A percentile compares a stretch with the other conserved stretches of the same genome.
Conservation (phyloP, 2,888 invertebrate species). For the Serripes groenlandicus region DNA sequence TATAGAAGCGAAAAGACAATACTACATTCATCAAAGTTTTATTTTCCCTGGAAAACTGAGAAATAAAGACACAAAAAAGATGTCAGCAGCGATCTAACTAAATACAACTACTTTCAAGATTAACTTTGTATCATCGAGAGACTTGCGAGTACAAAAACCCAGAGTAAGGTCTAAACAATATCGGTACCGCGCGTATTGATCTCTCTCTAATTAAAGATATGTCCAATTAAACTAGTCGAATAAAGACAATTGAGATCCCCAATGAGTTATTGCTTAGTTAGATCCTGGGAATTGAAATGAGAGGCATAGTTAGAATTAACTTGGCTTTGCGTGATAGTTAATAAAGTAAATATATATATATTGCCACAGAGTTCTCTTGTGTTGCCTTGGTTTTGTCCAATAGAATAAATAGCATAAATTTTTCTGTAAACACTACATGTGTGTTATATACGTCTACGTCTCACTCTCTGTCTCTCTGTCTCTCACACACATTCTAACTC, state of each 20-base stretch:
- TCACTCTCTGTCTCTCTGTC: too few relatives aligned
- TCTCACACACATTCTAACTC: too few relatives aligned
- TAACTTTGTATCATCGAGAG: not conserved
- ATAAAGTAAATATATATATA: too few relatives aligned
- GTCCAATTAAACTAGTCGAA: conserved; percentile 19
- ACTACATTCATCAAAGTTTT: not conserved
- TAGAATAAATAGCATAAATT: too few relatives aligned
- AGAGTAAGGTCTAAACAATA: not conserved
- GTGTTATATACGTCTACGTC: too few relatives aligned
- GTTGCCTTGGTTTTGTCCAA: too few relatives aligned
- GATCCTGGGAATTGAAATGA: conserved; percentile 5
- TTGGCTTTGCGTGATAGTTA: too few relatives aligned
- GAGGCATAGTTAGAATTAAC: too few relatives aligned
- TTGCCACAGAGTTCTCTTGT: too few relatives aligned
- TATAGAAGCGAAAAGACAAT: not conserved
- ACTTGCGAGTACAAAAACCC: not conserved
- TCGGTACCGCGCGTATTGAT: not conserved
- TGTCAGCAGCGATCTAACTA: not conserved
- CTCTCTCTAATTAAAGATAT: conserved; percentile 23
- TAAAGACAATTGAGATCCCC: conserved; percentile 25
- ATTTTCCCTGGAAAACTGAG: not conserved
- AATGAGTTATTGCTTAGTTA: conserved; percentile 22
- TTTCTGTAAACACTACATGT: too few relatives aligned
- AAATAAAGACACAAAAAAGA: conserved; percentile 5
- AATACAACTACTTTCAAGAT: not conserved